Evolutionary conservation across 2,888 invertebrate genomes (phyloP).

Genomic region (Calameuta pallipes): DNA sequence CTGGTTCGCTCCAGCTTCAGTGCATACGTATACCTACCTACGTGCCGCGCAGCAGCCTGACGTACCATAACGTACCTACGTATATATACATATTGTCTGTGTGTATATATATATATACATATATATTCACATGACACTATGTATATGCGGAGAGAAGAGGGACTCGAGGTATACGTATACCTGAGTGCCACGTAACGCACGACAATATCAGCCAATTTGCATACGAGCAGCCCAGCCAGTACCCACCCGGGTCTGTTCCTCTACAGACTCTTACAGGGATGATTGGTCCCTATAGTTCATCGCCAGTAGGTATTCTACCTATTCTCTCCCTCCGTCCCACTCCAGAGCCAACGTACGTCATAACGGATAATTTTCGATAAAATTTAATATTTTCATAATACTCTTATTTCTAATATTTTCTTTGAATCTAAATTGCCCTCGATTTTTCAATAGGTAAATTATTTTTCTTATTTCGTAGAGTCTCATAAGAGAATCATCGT

Average conservation of each 20-base stretch:
- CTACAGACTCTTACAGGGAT: conserved; percentile 29
- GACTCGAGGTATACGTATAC: conserved; percentile 26
- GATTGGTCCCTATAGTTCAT: neutral
- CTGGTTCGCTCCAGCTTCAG: conserved; percentile 9
- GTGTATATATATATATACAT: neutral
- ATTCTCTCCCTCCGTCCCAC: neutral
- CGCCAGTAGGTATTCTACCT: neutral
- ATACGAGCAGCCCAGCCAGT: conserved; percentile 40
- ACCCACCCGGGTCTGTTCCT: neutral
- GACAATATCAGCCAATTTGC: conserved; percentile 59
- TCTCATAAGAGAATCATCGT: neutral
- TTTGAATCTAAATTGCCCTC: neutral
- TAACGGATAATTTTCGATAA: neutral
- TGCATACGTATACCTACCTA: conserved; percentile 2
- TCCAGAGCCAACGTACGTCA: neutral
- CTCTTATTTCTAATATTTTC: neutral
- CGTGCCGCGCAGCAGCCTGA: conserved; percentile 22
- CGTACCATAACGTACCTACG: conserved; percentile 38
- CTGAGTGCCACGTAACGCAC: conserved; percentile 46
- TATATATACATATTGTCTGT: conserved; percentile 18
- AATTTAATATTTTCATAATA: neutral
- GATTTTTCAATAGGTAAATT: neutral
- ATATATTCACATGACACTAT: neutral
- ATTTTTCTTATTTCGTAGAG: neutral
- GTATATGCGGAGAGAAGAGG: neutral